Conservation (phyloP, 2,888 invertebrate species). For the Cataglyphis cursor region DNA sequence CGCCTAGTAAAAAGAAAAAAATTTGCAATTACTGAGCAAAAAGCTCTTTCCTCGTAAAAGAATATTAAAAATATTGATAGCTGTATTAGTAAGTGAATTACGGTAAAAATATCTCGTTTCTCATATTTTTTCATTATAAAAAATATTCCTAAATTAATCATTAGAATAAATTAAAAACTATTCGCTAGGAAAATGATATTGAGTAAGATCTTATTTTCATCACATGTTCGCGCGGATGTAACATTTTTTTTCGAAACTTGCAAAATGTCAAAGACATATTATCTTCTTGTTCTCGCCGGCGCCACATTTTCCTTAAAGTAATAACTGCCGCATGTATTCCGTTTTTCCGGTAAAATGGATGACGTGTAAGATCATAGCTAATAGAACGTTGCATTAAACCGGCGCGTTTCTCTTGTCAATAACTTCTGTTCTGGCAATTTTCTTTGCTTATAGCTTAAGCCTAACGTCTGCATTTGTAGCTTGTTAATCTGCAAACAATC, state of each 20-base stretch:
- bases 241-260: not conserved
- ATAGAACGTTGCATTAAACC: constrained; percentile 11
- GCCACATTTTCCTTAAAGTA: constrained; percentile 41
- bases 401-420: constrained; percentile 37
- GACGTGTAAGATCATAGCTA: constrained; percentile 49
- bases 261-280: constrained; percentile 31
- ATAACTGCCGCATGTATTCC: constrained; percentile 36
- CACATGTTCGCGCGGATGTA: not conserved
- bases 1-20: constrained; percentile 5
- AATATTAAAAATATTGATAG: constrained; percentile 36
- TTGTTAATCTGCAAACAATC: constrained; percentile 16
- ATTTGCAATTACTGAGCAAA: constrained; percentile 24
- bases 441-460: constrained; percentile 18
- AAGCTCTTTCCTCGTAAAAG: not conserved
- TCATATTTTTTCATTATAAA: constrained; percentile 12
- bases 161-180: constrained; percentile 1
- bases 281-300: not conserved
- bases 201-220: not conserved
- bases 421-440: constrained; percentile 21
- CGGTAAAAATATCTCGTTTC: not conserved
- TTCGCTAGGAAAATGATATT: not conserved
- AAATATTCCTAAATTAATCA: constrained; percentile 5
- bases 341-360: constrained; percentile 24
- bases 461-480: constrained; percentile 11
- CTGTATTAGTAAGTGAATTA: constrained; percentile 29